Evolutionary conservation across 2,113 vertebrate species (phyloP).

Genomic region (Ancistrus triradiatus): DNA sequence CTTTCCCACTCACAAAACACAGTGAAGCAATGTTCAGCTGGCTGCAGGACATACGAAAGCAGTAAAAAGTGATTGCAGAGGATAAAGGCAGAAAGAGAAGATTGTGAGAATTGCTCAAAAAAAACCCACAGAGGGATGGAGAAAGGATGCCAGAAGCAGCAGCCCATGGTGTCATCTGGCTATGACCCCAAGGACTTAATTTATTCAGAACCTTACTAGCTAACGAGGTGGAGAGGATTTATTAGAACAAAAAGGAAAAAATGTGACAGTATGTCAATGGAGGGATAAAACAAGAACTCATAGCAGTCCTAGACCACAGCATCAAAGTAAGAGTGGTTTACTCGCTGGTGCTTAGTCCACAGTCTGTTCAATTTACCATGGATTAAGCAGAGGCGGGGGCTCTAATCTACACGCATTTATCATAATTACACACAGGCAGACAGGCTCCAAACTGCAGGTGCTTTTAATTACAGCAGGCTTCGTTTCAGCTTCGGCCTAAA

Average conservation of each 20-base stretch:
- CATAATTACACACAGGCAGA: slow-evolving; percentile 15
- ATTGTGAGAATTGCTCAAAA: neutral
- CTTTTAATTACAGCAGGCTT: slow-evolving; percentile 17
- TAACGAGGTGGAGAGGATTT: too few species aligned
- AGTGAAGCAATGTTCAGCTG: neutral
- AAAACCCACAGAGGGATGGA: slow-evolving; percentile 4
- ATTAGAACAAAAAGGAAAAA: too few species aligned
- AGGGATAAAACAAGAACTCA: neutral
- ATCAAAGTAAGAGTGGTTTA: neutral
- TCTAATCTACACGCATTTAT: slow-evolving; percentile 27
- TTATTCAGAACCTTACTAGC: too few species aligned
- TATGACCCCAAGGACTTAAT: slow-evolving; percentile 18
- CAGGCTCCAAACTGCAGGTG: slow-evolving; percentile 6
- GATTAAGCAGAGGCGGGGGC: slow-evolving; percentile 13
- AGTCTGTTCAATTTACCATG: slow-evolving; percentile 11
- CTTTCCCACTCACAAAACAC: neutral
- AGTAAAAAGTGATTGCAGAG: too few species aligned
- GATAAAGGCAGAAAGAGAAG: neutral
- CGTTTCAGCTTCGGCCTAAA: slow-evolving; percentile 15
- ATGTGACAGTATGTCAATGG: too few species aligned
- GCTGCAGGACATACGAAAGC: neutral
- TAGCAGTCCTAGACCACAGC: neutral
- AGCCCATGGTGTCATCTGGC: neutral
- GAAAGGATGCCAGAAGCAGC: slow-evolving; percentile 12
- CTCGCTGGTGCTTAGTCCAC: neutral